phyloP scores from a whole-genome alignment of 2,888 invertebrate genomes.

The Drosophila seclusa region DNA sequence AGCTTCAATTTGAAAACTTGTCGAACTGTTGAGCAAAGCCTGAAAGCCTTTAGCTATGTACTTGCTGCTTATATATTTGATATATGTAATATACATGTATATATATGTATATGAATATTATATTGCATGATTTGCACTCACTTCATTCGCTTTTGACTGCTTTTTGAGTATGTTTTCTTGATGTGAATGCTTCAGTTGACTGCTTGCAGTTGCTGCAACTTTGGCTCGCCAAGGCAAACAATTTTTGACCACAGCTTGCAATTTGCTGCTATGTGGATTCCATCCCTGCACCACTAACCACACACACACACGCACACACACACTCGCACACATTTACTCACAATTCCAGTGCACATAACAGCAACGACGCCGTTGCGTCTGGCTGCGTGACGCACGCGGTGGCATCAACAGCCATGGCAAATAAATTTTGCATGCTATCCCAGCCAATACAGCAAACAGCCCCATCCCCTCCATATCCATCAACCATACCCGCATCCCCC shows the following conservation, averaged over 20 bases:
- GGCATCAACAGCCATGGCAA: slow-evolving; percentile 70
- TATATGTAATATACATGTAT: background rate
- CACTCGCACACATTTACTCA: background rate
- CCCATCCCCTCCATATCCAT: background rate
- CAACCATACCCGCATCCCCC: background rate
- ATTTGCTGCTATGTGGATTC: slow-evolving; percentile 33
- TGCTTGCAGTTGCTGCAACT: background rate
- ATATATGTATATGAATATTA: background rate
- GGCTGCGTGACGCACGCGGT: slow-evolving; percentile 73
- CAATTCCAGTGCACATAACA: slow-evolving; percentile 1
- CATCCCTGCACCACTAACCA: slow-evolving; percentile 10
- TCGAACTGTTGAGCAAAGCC: background rate
- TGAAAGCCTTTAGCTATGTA: background rate
- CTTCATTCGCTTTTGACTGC: background rate
- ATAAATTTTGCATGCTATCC: slow-evolving; percentile 70
- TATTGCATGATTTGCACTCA: background rate
- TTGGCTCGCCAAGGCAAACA: slow-evolving; percentile 4
- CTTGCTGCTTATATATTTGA: background rate
- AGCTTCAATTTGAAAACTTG: background rate
- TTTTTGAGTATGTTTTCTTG: background rate
- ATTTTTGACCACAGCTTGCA: slow-evolving; percentile 46
- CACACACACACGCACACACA: slow-evolving; percentile 4
- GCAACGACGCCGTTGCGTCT: slow-evolving; percentile 69
- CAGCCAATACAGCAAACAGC: slow-evolving; percentile 5
- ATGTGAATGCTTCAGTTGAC: background rate